These are phyloP conservation scores for Drosophila parabipectinata DNA, from an alignment of 1,140 invertebrate genomes.

Conservation along the genomic window DNA sequence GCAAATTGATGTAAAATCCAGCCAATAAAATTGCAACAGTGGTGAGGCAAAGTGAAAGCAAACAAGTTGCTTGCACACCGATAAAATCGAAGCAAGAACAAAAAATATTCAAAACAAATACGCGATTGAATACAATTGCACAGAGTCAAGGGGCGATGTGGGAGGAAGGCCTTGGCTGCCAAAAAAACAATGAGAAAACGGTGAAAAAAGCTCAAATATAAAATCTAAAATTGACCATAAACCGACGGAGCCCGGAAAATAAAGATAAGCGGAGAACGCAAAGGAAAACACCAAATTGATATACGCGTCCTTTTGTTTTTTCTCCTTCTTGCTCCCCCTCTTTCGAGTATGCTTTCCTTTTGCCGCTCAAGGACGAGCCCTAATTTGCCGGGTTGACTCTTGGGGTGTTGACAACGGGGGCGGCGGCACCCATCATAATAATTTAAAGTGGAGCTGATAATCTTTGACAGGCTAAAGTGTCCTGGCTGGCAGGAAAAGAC, in stretches of 20 bases:
- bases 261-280: conserved; percentile 53
- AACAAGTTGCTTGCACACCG: conserved; percentile 51
- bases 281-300: conserved; percentile 73
- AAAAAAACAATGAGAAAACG: conserved; percentile 43
- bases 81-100: conserved; percentile 56
- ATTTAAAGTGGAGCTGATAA: conserved; percentile 65
- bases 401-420: conserved; percentile 12
- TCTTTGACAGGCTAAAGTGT: conserved; percentile 62
- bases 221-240: conserved; percentile 70
- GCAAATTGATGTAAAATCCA: conserved; percentile 55
- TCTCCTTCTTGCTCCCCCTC: background rate
- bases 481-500: conserved; percentile 35
- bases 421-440: conserved; percentile 58
- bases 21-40: conserved; percentile 47
- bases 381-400: conserved; percentile 47
- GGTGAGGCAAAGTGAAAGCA: conserved; percentile 50
- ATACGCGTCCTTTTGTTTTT: conserved; percentile 63
- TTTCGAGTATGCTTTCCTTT: background rate
- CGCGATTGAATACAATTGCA: conserved; percentile 36
- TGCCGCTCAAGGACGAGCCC: conserved; percentile 41
- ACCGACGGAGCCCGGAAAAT: conserved; percentile 42
- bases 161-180: background rate
- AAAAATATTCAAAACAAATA: conserved; percentile 50
- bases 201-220: conserved; percentile 39
- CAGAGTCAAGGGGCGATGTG: background rate